Conservation (phyloP, 2,113 vertebrate species). For the Dromaius novaehollandiae region DNA sequence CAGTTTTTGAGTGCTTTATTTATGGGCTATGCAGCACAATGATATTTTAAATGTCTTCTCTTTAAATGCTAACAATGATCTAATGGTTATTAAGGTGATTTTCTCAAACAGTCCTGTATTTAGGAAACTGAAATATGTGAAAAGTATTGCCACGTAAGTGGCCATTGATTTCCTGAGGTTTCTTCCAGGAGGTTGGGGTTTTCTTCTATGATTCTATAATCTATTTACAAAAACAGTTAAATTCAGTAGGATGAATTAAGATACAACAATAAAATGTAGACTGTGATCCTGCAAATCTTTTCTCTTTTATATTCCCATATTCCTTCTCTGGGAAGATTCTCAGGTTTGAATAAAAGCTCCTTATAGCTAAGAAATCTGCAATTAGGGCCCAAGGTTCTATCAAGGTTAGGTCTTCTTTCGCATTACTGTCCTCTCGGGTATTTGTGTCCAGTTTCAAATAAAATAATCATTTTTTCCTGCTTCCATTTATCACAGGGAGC, state of each 20-base stretch:
- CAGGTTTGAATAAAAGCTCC: not conserved
- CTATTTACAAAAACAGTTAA: not conserved
- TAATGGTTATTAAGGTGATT: slow-evolving; percentile 24
- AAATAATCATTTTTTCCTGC: not conserved
- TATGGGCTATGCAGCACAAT: not conserved
- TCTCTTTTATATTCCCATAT: too few relatives aligned
- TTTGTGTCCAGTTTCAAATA: not conserved
- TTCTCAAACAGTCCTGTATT: not conserved
- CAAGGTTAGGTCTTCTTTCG: not conserved
- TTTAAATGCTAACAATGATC: not conserved
- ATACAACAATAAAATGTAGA: not conserved
- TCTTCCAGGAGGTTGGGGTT: not conserved
- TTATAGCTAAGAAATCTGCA: not conserved
- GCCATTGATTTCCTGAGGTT: not conserved
- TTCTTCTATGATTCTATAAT: not conserved
- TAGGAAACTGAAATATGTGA: not conserved
- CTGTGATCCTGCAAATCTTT: not conserved
- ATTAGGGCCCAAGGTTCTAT: not conserved
- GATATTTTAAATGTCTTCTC: slow-evolving; percentile 16
- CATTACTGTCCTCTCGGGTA: not conserved
- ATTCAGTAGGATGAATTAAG: not conserved
- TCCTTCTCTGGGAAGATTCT: not conserved
- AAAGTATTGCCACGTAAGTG: slow-evolving; percentile 3
- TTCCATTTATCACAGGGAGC: not conserved
- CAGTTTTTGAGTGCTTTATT: slow-evolving; percentile 20